A percentile compares a stretch with the other conserved stretches of the same genome.
These are phyloP conservation scores for Matsumurasca onukii DNA, from an alignment of 1,140 invertebrate species.

Conservation along the genomic window DNA sequence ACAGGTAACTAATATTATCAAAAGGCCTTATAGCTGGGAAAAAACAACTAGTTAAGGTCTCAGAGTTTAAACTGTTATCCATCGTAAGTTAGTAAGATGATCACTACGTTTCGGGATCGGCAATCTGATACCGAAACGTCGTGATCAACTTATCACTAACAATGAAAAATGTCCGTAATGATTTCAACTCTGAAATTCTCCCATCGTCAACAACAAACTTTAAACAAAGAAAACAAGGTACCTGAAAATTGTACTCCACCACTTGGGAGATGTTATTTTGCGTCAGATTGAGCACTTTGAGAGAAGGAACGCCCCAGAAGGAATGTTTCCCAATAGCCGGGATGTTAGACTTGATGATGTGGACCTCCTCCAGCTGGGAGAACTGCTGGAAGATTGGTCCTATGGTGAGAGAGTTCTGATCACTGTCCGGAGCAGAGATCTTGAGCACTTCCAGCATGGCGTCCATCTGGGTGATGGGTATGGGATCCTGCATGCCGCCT, in stretches of 20 bases:
- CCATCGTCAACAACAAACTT: too few species aligned
- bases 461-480: conserved; percentile 50
- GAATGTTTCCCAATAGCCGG: conserved; percentile 76
- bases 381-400: conserved; percentile 71
- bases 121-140: too few species aligned
- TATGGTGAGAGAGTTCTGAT: conserved; percentile 68
- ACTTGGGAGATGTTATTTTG: conserved; percentile 75
- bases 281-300: conserved; percentile 69
- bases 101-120: too few species aligned
- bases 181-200: too few species aligned
- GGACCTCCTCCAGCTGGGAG: conserved; percentile 67
- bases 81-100: too few species aligned
- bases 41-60: too few species aligned
- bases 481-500: conserved; percentile 49
- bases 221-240: not conserved
- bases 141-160: too few species aligned
- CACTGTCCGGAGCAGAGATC: conserved; percentile 64
- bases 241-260: conserved; percentile 38
- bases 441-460: conserved; percentile 56
- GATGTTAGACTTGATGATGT: conserved; percentile 72
- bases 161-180: too few species aligned
- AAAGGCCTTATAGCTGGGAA: too few species aligned
- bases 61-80: too few species aligned
- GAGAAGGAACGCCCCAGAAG: conserved; percentile 70
- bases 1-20: too few species aligned